Evolutionary conservation across 2,113 vertebrate species (phyloP).

Genomic region (Calonectris borealis): DNA sequence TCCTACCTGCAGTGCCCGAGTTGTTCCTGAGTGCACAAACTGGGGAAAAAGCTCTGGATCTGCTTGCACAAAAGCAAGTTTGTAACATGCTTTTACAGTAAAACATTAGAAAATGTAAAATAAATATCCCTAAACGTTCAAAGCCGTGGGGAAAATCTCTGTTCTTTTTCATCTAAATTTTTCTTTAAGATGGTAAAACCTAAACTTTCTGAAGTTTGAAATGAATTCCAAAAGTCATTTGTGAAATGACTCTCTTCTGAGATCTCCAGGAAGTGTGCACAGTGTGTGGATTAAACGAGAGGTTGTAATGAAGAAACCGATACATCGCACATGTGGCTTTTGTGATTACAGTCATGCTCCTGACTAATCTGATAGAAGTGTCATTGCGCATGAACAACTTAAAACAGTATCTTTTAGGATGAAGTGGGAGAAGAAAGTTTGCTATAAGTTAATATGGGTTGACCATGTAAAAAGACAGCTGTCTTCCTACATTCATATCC

Average conservation of each 20-base stretch:
- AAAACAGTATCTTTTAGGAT: not conserved
- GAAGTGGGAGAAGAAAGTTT: not conserved
- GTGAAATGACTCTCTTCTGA: not conserved
- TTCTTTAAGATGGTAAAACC: not conserved
- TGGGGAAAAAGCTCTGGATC: not conserved
- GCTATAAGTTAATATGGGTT: not conserved
- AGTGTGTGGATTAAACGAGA: not conserved
- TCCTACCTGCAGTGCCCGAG: not conserved
- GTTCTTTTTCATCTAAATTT: not conserved
- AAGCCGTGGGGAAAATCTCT: not conserved
- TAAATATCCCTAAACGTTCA: not conserved
- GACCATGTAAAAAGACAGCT: not conserved
- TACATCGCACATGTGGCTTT: not conserved
- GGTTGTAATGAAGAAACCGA: not conserved
- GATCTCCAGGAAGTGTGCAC: not conserved
- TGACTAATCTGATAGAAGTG: not conserved
- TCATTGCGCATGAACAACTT: not conserved
- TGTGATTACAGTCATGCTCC: not conserved
- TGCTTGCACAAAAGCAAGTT: not conserved
- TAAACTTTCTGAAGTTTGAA: not conserved
- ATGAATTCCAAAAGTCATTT: not conserved
- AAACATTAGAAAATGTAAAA: not conserved
- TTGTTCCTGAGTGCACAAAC: not conserved
- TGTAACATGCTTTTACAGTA: not conserved
- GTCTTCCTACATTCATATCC: not conserved